phyloP scores from a whole-genome alignment of 2,888 invertebrate species.

The Dinocampus coccinellae region DNA sequence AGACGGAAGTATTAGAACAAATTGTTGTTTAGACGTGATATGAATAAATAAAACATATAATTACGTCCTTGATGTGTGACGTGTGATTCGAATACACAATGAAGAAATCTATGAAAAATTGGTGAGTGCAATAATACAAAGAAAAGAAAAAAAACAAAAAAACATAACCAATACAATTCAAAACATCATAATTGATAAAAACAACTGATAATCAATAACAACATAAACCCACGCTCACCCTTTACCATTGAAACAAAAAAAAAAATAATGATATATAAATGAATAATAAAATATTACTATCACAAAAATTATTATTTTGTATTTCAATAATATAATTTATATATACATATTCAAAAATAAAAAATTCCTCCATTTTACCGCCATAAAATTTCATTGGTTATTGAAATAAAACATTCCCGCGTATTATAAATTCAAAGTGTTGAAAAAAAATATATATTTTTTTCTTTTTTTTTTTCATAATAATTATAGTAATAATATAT shows the following conservation, averaged over 20 bases:
- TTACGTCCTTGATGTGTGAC: constrained; percentile 32
- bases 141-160: background rate
- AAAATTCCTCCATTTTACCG: too few species aligned
- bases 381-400: background rate
- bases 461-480: too few species aligned
- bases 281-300: too few species aligned
- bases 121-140: background rate
- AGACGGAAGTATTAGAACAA: constrained; percentile 12
- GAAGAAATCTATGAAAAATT: background rate
- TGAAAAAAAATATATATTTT: background rate
- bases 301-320: too few species aligned
- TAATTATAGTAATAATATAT: too few species aligned
- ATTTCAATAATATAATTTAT: too few species aligned
- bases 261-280: background rate
- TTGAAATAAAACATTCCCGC: background rate
- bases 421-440: background rate
- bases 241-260: too few species aligned
- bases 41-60: constrained; percentile 29
- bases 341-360: too few species aligned
- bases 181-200: too few species aligned
- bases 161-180: too few species aligned
- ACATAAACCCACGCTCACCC: too few species aligned
- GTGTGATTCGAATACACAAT: background rate
- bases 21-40: constrained; percentile 21
- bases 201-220: too few species aligned